A percentile compares a stretch with the other conserved stretches of the same genome.
Conservation (phyloP, 2,113 vertebrate species). For the Seriola quinqueradiata region DNA sequence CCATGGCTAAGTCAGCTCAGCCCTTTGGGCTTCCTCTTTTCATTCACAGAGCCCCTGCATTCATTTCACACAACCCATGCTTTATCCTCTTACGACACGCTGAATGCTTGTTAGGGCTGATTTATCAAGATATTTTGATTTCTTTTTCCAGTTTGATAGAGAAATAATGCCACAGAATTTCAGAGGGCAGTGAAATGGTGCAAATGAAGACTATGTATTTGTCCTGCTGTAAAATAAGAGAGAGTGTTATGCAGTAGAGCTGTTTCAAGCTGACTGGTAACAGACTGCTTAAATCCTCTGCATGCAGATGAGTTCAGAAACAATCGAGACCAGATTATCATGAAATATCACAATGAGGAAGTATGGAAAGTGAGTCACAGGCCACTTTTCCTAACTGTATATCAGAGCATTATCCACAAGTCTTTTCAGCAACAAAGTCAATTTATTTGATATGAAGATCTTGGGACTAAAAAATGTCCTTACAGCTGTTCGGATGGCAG, state of each 20-base stretch:
- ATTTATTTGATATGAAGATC: not conserved
- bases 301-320: constrained; percentile 27
- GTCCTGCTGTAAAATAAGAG: constrained; percentile 15
- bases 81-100: constrained; percentile 38
- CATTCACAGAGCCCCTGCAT: constrained; percentile 33
- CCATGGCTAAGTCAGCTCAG: constrained; percentile 35
- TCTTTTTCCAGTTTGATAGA: constrained; percentile 24
- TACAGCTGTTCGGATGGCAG: not conserved
- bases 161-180: constrained; percentile 29
- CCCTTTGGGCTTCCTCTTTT: constrained; percentile 36
- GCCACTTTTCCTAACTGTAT: not conserved
- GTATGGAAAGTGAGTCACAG: not conserved
- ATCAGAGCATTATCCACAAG: not conserved
- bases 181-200: constrained; percentile 11
- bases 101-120: constrained; percentile 37
- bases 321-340: constrained; percentile 9
- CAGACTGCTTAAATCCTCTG: constrained; percentile 14
- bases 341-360: constrained; percentile 20
- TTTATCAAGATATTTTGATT: constrained; percentile 46
- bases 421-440: not conserved
- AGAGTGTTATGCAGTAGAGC: constrained; percentile 15
- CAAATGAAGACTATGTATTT: constrained; percentile 39
- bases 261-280: constrained; percentile 30
- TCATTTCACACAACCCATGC: constrained; percentile 56
- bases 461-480: not conserved